A percentile compares a stretch with the other conserved stretches of the same genome.
These are phyloP conservation scores for Anthopleura sola DNA, from an alignment of 64 coral and sea anemone species.

Conservation along the genomic window DNA sequence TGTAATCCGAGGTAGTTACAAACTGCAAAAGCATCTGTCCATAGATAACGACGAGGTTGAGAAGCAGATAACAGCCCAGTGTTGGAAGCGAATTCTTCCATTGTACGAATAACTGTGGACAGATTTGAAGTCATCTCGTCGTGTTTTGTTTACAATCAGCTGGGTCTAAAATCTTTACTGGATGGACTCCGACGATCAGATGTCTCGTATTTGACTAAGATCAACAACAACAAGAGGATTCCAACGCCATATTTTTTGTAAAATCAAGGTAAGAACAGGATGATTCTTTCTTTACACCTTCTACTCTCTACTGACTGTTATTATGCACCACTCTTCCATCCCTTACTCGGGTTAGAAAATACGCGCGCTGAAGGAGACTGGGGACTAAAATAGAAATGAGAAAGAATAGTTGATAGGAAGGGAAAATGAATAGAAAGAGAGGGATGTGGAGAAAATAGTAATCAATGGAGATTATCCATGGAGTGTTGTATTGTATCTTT, in stretches of 20 bases:
- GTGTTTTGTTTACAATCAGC: neutral
- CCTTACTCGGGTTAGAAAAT: neutral
- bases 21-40: slow-evolving; percentile 73
- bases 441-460: too few species aligned
- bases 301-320: neutral
- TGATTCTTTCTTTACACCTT: neutral
- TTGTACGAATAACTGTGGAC: slow-evolving; percentile 6
- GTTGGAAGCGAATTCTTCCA: slow-evolving; percentile 60
- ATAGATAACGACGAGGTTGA: slow-evolving; percentile 50
- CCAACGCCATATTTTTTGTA: neutral
- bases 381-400: neutral
- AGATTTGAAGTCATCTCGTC: neutral
- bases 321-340: neutral
- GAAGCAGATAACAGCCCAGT: slow-evolving; percentile 27
- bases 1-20: slow-evolving; percentile 59
- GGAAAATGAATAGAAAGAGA: too few species aligned
- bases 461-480: too few species aligned
- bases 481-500: too few species aligned
- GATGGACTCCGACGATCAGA: neutral
- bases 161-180: neutral
- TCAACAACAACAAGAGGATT: neutral
- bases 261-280: neutral
- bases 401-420: too few species aligned
- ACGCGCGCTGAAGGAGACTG: neutral
- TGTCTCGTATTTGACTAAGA: neutral